These are phyloP conservation scores for Amphilophus citrinellus DNA, from an alignment of 2,113 vertebrate species.

Conservation along the genomic window DNA sequence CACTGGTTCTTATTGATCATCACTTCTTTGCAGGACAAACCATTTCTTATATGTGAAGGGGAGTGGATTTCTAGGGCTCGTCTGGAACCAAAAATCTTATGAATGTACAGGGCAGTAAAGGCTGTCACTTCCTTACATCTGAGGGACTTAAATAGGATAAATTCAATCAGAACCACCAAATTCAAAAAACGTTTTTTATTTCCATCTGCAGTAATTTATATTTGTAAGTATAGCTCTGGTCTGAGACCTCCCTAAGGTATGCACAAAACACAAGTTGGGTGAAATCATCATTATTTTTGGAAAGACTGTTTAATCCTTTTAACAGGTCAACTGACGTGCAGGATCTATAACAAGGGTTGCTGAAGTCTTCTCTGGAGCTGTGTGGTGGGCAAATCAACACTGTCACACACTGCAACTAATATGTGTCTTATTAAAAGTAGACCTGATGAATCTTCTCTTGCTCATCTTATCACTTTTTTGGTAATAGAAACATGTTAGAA, in stretches of 20 bases:
- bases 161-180: not conserved
- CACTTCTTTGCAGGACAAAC: not conserved
- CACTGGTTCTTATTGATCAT: not conserved
- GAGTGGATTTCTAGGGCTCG: not conserved
- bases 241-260: no score
- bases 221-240: not conserved
- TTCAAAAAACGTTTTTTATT: not conserved
- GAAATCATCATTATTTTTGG: not conserved
- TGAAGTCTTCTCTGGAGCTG: not conserved
- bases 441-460: not conserved
- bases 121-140: not conserved
- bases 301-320: no score
- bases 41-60: not conserved
- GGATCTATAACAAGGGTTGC: not conserved
- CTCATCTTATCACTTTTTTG: fast-evolving
- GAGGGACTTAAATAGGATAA: not conserved
- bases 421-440: not conserved
- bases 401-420: not conserved
- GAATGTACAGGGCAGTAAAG: not conserved
- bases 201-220: not conserved
- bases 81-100: not conserved
- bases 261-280: no score
- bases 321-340: not conserved
- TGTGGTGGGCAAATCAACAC: no score
- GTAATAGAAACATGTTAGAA: not conserved